These are phyloP conservation scores for Pseudochromis fuscus DNA, from an alignment of 2,797 vertebrate genomes.

Conservation along the genomic window DNA sequence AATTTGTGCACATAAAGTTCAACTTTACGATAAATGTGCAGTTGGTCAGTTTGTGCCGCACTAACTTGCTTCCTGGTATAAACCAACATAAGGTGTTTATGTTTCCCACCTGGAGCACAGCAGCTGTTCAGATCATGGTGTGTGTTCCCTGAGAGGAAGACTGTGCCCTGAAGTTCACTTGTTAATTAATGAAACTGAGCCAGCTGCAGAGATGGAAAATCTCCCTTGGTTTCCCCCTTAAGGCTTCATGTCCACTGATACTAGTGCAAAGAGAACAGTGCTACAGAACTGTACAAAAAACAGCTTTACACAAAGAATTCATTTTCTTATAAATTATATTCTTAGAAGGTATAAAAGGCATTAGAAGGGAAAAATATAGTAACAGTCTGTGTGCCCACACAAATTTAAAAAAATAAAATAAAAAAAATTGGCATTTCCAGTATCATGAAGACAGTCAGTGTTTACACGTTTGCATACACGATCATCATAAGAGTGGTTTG, in stretches of 20 bases:
- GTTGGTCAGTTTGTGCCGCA: not conserved
- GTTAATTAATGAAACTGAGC: constrained; percentile 57
- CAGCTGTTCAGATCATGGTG: constrained; percentile 56
- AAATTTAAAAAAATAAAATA: constrained; percentile 4
- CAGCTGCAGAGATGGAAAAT: constrained; percentile 49
- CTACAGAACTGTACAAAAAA: constrained; percentile 1
- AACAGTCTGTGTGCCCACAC: constrained; percentile 37
- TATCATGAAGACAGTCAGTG: not conserved
- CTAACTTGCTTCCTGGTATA: constrained; percentile 8
- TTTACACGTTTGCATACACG: not conserved
- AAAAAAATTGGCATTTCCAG: constrained; percentile 45
- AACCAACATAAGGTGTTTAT: not conserved
- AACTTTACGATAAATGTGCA: not conserved
- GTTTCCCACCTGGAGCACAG: constrained; percentile 8
- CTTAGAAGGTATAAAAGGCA: constrained; percentile 53
- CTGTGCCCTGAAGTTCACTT: constrained; percentile 12
- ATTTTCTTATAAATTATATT: constrained; percentile 59
- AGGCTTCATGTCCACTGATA: constrained; percentile 25
- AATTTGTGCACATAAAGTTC: too few relatives aligned
- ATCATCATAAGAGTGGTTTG: not conserved
- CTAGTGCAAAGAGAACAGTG: not conserved
- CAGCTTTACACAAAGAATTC: not conserved
- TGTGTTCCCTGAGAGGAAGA: constrained; percentile 19
- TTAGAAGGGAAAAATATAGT: constrained; percentile 20
- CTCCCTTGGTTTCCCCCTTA: constrained; percentile 26